A percentile compares a stretch with the other conserved stretches of the same genome.
phyloP scores from a whole-genome alignment of 2,888 invertebrate species.

The Microplitis manilae region DNA sequence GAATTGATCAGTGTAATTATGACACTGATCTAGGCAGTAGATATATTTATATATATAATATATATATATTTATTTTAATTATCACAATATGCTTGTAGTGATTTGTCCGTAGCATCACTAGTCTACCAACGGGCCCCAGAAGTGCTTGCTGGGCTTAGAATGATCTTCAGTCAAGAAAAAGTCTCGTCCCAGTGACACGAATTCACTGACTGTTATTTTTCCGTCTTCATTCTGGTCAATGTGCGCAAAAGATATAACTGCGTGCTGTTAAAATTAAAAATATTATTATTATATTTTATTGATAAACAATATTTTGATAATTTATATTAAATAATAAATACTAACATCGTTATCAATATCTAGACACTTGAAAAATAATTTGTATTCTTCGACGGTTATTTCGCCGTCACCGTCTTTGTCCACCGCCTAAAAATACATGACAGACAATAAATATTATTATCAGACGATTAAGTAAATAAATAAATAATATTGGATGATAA shows the following conservation, averaged over 20 bases:
- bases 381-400: slow-evolving; percentile 86
- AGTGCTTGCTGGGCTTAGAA: slow-evolving; percentile 84
- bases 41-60: not conserved
- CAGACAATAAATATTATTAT: slow-evolving; percentile 2
- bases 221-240: slow-evolving; percentile 88
- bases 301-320: slow-evolving; percentile 11
- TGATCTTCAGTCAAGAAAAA: slow-evolving; percentile 86
- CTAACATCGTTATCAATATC: slow-evolving; percentile 80
- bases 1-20: not conserved
- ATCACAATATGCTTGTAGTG: slow-evolving; percentile 45
- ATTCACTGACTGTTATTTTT: slow-evolving; percentile 83
- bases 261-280: slow-evolving; percentile 71
- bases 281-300: slow-evolving; percentile 2
- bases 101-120: slow-evolving; percentile 50
- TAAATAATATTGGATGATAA: slow-evolving; percentile 6
- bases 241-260: slow-evolving; percentile 83
- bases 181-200: slow-evolving; percentile 85
- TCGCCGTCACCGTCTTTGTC: slow-evolving; percentile 85
- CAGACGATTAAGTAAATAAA: slow-evolving; percentile 14
- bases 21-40: not conserved
- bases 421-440: slow-evolving; percentile 77
- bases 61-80: slow-evolving; percentile 30
- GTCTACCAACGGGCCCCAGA: slow-evolving; percentile 86
- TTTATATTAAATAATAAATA: slow-evolving; percentile 26
- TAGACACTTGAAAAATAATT: slow-evolving; percentile 86